These are phyloP conservation scores for Cephalophus harveyi DNA, from an alignment of 2,113 vertebrate species.

Conservation along the genomic window DNA sequence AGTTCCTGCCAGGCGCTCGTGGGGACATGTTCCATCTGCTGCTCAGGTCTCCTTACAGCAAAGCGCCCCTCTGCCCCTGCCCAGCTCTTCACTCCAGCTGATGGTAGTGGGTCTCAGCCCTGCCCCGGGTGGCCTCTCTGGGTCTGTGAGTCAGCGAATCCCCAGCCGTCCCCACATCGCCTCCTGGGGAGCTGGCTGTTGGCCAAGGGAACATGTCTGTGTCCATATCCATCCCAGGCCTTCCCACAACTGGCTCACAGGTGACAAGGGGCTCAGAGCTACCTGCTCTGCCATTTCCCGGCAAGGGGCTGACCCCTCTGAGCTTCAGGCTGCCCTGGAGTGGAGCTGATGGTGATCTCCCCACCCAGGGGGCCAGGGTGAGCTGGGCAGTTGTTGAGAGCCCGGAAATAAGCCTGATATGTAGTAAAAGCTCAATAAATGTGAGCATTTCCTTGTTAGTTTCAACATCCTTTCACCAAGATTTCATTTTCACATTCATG, in stretches of 20 bases:
- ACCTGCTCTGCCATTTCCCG: fast-evolving
- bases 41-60: neutral
- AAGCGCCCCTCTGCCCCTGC: fast-evolving
- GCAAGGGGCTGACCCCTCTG: fast-evolving
- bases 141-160: neutral
- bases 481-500: fast-evolving
- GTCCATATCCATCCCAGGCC: neutral
- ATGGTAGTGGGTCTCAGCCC: neutral
- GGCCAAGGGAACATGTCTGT: neutral
- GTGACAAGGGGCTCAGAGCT: neutral
- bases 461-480: neutral
- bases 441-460: neutral
- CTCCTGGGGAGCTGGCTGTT: neutral
- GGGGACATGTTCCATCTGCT: neutral
- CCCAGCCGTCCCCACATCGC: fast-evolving
- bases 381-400: fast-evolving
- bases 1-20: fast-evolving
- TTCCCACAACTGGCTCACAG: neutral
- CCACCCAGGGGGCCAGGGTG: fast-evolving
- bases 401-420: fast-evolving
- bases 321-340: fast-evolving
- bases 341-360: fast-evolving
- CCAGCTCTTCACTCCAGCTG: neutral
- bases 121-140: neutral
- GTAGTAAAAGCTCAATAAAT: fast-evolving